Conservation (phyloP, 2,888 invertebrate genomes). For the Plusia festucae region DNA sequence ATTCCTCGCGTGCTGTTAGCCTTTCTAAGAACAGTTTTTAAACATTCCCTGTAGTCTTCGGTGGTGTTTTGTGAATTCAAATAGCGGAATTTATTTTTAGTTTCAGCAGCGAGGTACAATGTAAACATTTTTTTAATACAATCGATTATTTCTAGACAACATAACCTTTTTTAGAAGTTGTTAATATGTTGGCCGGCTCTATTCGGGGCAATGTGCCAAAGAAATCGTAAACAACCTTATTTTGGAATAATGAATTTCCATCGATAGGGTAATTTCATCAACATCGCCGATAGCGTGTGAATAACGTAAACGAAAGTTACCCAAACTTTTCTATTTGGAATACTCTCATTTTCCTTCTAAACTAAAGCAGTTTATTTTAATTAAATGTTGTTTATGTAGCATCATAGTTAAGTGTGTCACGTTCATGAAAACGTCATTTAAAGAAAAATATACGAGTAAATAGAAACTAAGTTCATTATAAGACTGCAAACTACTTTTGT, state of each 20-base stretch:
- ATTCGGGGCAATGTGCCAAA: slow-evolving; percentile 41
- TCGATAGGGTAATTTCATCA: slow-evolving; percentile 35
- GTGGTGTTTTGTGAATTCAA: slow-evolving; percentile 17
- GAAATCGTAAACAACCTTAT: slow-evolving; percentile 51
- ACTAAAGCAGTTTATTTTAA: slow-evolving; percentile 30
- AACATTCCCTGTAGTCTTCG: slow-evolving; percentile 18
- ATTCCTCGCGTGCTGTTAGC: slow-evolving; percentile 27
- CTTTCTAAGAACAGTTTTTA: slow-evolving; percentile 28
- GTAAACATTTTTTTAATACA: slow-evolving; percentile 11
- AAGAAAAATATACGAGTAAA: slow-evolving; percentile 53
- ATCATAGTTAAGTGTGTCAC: slow-evolving; percentile 52
- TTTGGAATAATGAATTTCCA: slow-evolving; percentile 31
- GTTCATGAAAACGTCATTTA: slow-evolving; percentile 53
- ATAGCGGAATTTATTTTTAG: not conserved
- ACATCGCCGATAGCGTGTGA: slow-evolving; percentile 28
- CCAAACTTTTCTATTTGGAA: slow-evolving; percentile 35
- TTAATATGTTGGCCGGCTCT: slow-evolving; percentile 28
- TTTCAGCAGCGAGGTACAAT: slow-evolving; percentile 10
- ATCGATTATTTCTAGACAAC: not conserved
- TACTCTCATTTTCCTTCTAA: slow-evolving; percentile 35
- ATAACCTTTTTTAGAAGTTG: slow-evolving; percentile 14
- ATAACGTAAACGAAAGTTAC: slow-evolving; percentile 31
- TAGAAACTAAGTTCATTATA: slow-evolving; percentile 67
- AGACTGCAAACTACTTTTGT: slow-evolving; percentile 56
- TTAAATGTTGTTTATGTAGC: slow-evolving; percentile 23